Conservation (phyloP, 2,113 vertebrate species). For the Spheniscus mendiculus region DNA sequence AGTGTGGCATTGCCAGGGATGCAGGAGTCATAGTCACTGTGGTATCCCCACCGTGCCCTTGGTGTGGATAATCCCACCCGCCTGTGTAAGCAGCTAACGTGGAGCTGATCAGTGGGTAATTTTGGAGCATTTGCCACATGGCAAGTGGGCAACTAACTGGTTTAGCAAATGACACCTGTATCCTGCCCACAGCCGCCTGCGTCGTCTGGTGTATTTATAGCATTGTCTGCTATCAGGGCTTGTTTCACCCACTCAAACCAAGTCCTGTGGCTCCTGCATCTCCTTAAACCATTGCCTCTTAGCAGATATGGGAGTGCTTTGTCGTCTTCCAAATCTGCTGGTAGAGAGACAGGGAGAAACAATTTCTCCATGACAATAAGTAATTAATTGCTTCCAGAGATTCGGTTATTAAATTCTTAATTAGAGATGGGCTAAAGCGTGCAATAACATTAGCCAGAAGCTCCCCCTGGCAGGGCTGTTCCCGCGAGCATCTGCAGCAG, state of each 20-base stretch:
- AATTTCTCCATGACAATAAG: not conserved
- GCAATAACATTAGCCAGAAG: not conserved
- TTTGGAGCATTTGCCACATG: rapidly evolving
- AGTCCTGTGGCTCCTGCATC: rapidly evolving
- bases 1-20: rapidly evolving
- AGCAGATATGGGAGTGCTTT: rapidly evolving
- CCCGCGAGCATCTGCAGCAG: not conserved
- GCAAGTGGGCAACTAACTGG: not conserved
- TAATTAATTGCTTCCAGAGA: not conserved
- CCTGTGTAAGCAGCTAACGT: rapidly evolving
- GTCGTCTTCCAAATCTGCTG: not conserved
- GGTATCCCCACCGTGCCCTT: not conserved
- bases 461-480: not conserved
- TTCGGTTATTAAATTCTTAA: not conserved
- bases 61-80: not conserved
- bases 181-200: not conserved
- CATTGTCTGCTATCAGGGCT: rapidly evolving
- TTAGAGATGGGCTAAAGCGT: not conserved
- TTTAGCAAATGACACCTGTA: rapidly evolving
- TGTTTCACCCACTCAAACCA: rapidly evolving
- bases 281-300: rapidly evolving
- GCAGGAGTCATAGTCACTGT: rapidly evolving
- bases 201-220: rapidly evolving
- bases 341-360: not conserved
- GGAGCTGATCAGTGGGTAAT: not conserved